These are phyloP conservation scores for Actenoides hombroni DNA, from an alignment of 2,113 vertebrate genomes.

Conservation along the genomic window DNA sequence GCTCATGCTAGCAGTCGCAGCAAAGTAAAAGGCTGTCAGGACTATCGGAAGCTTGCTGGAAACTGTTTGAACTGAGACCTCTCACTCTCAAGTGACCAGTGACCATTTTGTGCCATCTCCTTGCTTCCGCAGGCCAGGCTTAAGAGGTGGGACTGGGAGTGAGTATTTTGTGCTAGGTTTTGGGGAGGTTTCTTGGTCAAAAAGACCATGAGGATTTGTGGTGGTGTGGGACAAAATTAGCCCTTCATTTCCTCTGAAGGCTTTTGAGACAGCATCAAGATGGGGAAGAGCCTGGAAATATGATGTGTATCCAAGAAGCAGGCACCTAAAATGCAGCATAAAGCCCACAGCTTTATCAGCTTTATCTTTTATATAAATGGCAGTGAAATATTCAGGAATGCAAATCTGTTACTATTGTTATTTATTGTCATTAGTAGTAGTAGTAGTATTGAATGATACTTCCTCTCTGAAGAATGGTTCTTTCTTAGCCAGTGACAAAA, in stretches of 20 bases:
- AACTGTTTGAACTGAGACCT: background rate
- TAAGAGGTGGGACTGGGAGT: background rate
- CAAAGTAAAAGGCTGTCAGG: background rate
- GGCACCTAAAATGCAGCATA: background rate
- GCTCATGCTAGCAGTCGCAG: background rate
- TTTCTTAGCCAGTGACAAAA: conserved; percentile 1
- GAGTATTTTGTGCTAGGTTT: background rate
- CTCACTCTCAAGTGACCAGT: background rate
- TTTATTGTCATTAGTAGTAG: background rate
- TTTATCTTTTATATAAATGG: background rate
- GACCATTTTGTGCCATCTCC: background rate
- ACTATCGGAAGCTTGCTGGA: background rate
- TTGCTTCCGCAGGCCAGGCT: background rate
- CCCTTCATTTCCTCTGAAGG: background rate
- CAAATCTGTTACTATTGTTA: background rate
- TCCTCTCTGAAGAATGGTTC: background rate
- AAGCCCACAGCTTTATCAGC: background rate
- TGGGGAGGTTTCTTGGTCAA: background rate
- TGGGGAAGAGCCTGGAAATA: background rate
- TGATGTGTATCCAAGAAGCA: background rate
- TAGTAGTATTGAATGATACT: background rate
- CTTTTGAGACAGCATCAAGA: background rate
- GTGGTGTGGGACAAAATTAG: background rate
- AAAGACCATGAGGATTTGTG: background rate
- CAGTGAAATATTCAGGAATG: background rate